phyloP scores from a whole-genome alignment of 2,113 vertebrate genomes.

The Pheucticus melanocephalus region DNA sequence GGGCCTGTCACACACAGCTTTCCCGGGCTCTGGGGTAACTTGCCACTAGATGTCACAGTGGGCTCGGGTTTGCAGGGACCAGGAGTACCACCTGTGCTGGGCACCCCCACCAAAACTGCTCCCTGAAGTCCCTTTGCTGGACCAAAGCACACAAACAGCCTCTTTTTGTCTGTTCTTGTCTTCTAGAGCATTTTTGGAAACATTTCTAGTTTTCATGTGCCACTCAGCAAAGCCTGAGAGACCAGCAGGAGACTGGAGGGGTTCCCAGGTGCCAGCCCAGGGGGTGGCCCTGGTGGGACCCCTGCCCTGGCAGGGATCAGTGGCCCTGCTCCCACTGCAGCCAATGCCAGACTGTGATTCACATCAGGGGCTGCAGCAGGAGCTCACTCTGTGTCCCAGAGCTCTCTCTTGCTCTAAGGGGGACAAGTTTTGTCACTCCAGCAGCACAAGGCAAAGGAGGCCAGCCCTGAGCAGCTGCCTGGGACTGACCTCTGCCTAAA shows the following conservation, averaged over 20 bases:
- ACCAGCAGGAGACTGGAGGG: background rate
- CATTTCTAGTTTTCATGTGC: background rate
- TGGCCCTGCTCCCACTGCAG: background rate
- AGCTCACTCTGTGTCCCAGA: background rate
- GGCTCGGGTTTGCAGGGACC: background rate
- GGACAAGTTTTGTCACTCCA: accelerated
- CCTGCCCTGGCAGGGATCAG: background rate
- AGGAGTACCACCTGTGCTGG: background rate
- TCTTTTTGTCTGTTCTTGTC: background rate
- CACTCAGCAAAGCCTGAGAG: background rate
- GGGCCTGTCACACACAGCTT: background rate
- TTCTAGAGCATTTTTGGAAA: background rate
- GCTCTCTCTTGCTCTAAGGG: background rate
- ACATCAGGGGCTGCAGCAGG: background rate
- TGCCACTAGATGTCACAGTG: conserved; percentile 58
- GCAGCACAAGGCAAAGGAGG: background rate
- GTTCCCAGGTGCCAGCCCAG: background rate
- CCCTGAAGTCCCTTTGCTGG: background rate
- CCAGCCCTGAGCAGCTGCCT: background rate
- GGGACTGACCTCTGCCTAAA: background rate
- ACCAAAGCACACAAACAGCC: background rate
- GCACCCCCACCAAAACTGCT: background rate
- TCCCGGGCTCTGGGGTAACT: background rate
- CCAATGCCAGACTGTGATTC: accelerated
- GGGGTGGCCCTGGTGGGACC: background rate